Conservation (phyloP, 2,888 invertebrate species). For the Eubasilissa splendida region DNA sequence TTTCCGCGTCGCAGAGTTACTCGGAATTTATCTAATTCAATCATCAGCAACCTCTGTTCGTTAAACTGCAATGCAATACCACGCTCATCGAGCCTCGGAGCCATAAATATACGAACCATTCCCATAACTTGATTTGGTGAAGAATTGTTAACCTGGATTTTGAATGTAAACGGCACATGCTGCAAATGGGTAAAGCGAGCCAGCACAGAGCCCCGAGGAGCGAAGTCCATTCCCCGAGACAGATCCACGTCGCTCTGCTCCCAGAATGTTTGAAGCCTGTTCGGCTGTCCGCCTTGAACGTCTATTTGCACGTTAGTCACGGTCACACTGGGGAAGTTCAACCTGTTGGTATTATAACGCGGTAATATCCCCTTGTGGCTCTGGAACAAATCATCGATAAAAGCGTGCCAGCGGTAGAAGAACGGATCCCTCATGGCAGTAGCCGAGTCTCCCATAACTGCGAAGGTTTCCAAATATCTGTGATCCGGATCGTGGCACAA, state of each 20-base stretch:
- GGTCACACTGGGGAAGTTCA: constrained; percentile 77
- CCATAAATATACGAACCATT: constrained; percentile 81
- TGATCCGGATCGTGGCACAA: constrained; percentile 88
- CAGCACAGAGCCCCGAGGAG: constrained; percentile 81
- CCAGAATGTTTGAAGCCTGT: constrained; percentile 82
- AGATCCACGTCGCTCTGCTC: constrained; percentile 85
- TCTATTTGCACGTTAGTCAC: constrained; percentile 64
- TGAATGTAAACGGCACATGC: constrained; percentile 77
- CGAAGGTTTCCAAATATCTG: constrained; percentile 81
- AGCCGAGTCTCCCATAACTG: constrained; percentile 87
- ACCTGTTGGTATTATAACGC: constrained; percentile 63
- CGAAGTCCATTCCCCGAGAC: constrained; percentile 86
- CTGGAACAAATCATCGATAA: constrained; percentile 84
- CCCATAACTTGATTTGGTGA: constrained; percentile 70
- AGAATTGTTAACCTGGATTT: constrained; percentile 75
- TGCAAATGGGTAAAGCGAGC: constrained; percentile 82
- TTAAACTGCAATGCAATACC: constrained; percentile 73
- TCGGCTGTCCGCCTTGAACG: constrained; percentile 61
- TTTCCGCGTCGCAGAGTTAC: constrained; percentile 69
- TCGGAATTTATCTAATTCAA: constrained; percentile 83
- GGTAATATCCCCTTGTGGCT: constrained; percentile 81
- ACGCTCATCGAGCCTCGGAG: constrained; percentile 77
- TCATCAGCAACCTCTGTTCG: constrained; percentile 78
- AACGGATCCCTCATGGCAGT: constrained; percentile 91
- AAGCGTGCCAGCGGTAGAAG: constrained; percentile 90